phyloP scores from a whole-genome alignment of 1,140 invertebrate species.

The Heliothis subflexa region DNA sequence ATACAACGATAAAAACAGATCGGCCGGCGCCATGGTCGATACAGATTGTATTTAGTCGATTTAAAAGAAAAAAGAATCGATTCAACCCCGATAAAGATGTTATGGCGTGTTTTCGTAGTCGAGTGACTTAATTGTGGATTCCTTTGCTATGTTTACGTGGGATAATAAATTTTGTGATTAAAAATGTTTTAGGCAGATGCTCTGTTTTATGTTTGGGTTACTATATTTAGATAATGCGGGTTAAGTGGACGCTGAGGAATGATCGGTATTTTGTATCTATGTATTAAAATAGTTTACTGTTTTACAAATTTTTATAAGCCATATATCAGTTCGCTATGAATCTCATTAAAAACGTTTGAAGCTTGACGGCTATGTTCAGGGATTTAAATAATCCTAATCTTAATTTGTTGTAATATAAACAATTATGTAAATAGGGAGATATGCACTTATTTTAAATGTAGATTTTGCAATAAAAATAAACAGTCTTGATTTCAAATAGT shows the following conservation, averaged over 20 bases:
- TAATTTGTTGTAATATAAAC: background rate
- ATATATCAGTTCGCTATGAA: background rate
- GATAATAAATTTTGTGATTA: conserved; percentile 57
- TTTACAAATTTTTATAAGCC: conserved; percentile 25
- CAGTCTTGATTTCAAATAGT: no score
- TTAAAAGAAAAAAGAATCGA: conserved; percentile 83
- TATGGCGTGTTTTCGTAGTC: conserved; percentile 76
- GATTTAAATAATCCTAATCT: background rate
- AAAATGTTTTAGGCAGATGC: conserved; percentile 49
- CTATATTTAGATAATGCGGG: conserved; percentile 31
- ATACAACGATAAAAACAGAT: conserved; percentile 81
- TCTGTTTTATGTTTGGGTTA: conserved; percentile 46
- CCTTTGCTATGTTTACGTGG: conserved; percentile 67
- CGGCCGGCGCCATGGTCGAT: conserved; percentile 81
- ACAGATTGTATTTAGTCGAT: conserved; percentile 77
- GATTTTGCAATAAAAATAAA: background rate
- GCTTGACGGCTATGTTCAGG: background rate
- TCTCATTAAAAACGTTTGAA: background rate
- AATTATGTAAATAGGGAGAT: background rate
- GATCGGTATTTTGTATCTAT: conserved; percentile 21
- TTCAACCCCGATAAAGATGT: conserved; percentile 80
- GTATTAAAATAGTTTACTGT: conserved; percentile 28
- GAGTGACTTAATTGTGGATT: conserved; percentile 83
- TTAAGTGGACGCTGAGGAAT: conserved; percentile 28
- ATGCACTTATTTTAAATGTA: background rate